Conservation (phyloP, 1,140 invertebrate species). For the Heterodera carotae region DNA sequence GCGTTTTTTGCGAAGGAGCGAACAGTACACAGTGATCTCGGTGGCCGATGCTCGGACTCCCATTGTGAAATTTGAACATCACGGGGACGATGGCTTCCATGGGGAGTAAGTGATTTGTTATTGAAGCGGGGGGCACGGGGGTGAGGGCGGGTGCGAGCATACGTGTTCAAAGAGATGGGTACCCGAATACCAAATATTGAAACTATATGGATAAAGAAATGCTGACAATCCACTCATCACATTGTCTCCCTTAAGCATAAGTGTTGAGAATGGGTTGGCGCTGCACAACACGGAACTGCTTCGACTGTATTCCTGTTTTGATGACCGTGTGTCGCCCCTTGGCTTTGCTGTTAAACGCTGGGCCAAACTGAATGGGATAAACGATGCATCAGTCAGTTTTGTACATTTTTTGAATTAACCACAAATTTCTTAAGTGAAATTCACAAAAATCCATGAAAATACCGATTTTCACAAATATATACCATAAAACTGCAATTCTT, state of each 20-base stretch:
- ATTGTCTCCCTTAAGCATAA: constrained; percentile 1
- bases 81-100: neutral
- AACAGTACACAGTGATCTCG: neutral
- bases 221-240: neutral
- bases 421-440: too few species aligned
- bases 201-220: too few species aligned
- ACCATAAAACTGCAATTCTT: neutral
- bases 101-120: constrained; percentile 18
- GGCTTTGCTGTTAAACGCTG: constrained; percentile 27
- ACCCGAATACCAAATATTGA: too few species aligned
- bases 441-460: too few species aligned
- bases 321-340: constrained; percentile 13
- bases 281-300: constrained; percentile 23
- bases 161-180: too few species aligned
- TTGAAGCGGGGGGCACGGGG: too few species aligned
- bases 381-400: constrained; percentile 22
- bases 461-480: too few species aligned
- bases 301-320: constrained; percentile 16
- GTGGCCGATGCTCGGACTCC: constrained; percentile 18
- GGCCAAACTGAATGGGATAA: constrained; percentile 27
- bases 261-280: constrained; percentile 24
- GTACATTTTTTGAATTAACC: neutral
- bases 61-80: constrained; percentile 24
- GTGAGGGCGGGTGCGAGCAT: too few species aligned
- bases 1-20: neutral